Percentiles rank a stretch among this genome's conserved stretches.
phyloP scores from a whole-genome alignment of 2,113 vertebrate genomes.

The Loxodonta africana region DNA sequence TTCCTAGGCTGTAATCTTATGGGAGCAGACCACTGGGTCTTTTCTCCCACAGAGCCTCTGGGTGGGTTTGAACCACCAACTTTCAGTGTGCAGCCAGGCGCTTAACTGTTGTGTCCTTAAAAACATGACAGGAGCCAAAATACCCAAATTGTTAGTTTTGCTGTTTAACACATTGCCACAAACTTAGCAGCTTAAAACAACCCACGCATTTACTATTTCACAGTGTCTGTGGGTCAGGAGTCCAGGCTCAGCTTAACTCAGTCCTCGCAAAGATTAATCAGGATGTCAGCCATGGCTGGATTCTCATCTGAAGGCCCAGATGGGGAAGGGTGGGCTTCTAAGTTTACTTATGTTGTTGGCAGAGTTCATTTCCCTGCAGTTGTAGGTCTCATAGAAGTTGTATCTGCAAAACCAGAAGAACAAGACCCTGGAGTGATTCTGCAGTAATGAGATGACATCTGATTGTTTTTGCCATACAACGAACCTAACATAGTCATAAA shows the following conservation, averaged over 20 bases:
- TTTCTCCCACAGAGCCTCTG: too few relatives aligned
- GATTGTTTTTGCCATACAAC: too few relatives aligned
- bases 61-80: too few relatives aligned
- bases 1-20: too few relatives aligned
- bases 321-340: neutral
- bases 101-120: too few relatives aligned
- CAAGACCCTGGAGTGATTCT: neutral
- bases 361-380: neutral
- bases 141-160: neutral
- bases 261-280: neutral
- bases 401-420: neutral
- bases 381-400: neutral
- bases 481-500: neutral
- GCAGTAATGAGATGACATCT: neutral
- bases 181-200: neutral
- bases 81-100: too few relatives aligned
- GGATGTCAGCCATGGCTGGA: too few relatives aligned
- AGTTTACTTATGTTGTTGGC: neutral
- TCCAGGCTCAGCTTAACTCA: neutral
- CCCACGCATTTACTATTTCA: neutral
- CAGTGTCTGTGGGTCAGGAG: too few relatives aligned
- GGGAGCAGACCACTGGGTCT: too few relatives aligned
- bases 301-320: neutral
- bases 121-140: neutral
- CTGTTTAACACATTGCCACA: neutral